A percentile compares a stretch with the other conserved stretches of the same genome.
Conservation (phyloP, 2,797 vertebrate genomes). For the Ammospiza maritima region DNA sequence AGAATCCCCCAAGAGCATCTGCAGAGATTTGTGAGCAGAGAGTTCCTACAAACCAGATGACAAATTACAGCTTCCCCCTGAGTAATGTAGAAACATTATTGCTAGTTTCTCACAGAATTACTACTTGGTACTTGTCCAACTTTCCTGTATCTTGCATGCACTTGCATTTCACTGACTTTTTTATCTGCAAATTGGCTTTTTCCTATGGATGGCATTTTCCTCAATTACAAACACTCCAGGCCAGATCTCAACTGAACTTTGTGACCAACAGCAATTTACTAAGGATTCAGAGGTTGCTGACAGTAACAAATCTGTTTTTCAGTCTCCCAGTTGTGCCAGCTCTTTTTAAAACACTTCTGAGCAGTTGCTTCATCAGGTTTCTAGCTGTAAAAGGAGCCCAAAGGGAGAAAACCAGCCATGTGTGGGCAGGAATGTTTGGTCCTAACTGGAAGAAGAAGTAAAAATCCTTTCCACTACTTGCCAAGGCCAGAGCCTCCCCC, state of each 20-base stretch:
- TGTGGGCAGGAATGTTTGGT: background rate
- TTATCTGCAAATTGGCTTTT: background rate
- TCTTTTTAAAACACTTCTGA: background rate
- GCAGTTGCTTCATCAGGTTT: background rate
- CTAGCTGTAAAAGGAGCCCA: background rate
- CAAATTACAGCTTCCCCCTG: constrained; percentile 15
- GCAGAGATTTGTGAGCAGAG: background rate
- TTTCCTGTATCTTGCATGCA: background rate
- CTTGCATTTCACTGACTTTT: background rate
- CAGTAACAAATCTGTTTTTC: background rate
- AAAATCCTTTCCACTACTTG: background rate
- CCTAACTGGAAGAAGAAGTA: background rate
- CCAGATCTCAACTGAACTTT: background rate
- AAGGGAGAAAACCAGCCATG: background rate
- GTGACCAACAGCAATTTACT: background rate
- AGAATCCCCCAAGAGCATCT: background rate
- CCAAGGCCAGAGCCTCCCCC: background rate
- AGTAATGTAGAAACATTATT: background rate
- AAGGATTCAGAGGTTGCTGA: background rate
- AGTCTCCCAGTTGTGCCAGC: background rate
- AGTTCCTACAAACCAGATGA: constrained; percentile 31
- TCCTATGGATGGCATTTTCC: background rate
- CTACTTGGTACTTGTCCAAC: background rate
- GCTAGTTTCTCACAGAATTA: background rate
- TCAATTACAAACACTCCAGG: background rate